A percentile compares a stretch with the other conserved stretches of the same genome.
Evolutionary conservation across 2,113 vertebrate species (phyloP).

Genomic region (Buteo buteo): DNA sequence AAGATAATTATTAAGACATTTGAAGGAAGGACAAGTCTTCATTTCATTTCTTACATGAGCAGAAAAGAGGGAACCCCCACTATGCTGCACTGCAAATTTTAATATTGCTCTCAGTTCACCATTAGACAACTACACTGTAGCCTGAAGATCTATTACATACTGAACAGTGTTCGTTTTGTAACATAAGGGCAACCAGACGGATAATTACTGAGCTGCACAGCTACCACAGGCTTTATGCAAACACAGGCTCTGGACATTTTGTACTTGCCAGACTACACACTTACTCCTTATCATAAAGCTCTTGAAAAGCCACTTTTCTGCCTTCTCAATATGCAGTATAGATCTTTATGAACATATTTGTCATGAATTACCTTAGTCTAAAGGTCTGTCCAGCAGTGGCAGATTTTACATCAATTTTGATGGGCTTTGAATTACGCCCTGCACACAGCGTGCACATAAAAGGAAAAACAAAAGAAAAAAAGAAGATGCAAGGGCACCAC

Average conservation of each 20-base stretch:
- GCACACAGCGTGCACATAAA: background rate
- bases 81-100: background rate
- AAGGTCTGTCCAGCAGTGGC: background rate
- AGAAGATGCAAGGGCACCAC: background rate
- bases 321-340: background rate
- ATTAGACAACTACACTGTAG: background rate
- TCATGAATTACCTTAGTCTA: background rate
- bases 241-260: background rate
- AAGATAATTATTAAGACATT: background rate
- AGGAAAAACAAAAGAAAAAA: background rate
- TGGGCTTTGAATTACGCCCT: background rate
- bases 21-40: background rate
- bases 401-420: background rate
- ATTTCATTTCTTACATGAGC: background rate
- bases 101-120: background rate
- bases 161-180: background rate
- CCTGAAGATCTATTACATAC: background rate
- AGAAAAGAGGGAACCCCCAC: background rate
- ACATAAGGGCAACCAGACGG: constrained; percentile 8
- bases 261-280: background rate
- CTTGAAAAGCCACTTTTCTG: background rate
- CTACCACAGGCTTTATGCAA: background rate
- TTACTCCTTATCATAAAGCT: background rate
- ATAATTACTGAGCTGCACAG: constrained; percentile 21
- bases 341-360: background rate